Conservation (phyloP, 2,888 invertebrate genomes). For the Clostera curtula region DNA sequence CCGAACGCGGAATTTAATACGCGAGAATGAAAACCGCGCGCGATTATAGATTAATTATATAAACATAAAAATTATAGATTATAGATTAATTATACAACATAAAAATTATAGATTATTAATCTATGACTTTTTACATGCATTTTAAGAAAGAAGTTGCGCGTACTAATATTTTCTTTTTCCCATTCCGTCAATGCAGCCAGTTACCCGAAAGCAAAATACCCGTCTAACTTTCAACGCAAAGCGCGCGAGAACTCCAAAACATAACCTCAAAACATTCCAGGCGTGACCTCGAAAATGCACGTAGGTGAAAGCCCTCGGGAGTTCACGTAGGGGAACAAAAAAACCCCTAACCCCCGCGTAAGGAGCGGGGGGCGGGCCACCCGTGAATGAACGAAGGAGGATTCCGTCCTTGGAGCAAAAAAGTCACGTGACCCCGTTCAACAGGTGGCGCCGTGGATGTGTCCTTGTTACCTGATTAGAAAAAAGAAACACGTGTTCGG, state of each 20-base stretch:
- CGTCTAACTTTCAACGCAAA: not conserved
- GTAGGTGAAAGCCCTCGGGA: conserved; percentile 73
- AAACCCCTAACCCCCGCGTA: conserved; percentile 63
- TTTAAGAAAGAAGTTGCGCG: too few species aligned
- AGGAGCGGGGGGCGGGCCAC: conserved; percentile 61
- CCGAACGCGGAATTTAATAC: too few species aligned
- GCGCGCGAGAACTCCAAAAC: conserved; percentile 49
- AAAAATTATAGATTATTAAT: too few species aligned
- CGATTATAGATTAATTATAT: too few species aligned
- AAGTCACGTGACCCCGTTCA: conserved; percentile 71
- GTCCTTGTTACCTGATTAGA: conserved; percentile 64
- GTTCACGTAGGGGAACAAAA: conserved; percentile 71
- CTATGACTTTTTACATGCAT: too few species aligned
- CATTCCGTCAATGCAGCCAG: too few species aligned
- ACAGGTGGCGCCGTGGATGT: conserved; percentile 70
- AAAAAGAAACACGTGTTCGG: conserved; percentile 38
- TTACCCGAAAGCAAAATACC: not conserved
- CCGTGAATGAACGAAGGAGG: conserved; percentile 74
- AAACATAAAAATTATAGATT: too few species aligned
- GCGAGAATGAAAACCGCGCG: too few species aligned
- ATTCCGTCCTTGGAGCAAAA: conserved; percentile 73
- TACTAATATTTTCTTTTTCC: too few species aligned
- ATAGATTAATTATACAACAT: too few species aligned
- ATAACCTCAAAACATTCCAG: conserved; percentile 63
- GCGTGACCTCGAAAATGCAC: conserved; percentile 74